A percentile compares a stretch with the other conserved stretches of the same genome.
Evolutionary conservation across 2,888 invertebrate genomes (phyloP).

Genomic region (Melinopterus prodromus): DNA sequence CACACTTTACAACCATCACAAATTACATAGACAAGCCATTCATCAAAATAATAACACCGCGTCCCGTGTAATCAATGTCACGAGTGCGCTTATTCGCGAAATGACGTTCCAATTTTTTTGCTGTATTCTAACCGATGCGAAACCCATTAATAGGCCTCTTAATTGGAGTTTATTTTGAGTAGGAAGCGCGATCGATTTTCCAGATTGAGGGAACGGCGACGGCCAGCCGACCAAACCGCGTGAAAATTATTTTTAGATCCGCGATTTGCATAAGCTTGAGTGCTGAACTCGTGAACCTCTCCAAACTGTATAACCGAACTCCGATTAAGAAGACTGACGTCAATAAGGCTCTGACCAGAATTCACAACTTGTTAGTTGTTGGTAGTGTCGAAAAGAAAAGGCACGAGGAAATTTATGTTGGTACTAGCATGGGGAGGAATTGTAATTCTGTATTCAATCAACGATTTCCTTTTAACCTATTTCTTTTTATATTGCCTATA

Average conservation of each 20-base stretch:
- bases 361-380: not conserved
- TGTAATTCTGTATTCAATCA: not conserved
- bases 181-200: not conserved
- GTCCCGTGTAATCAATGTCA: not conserved
- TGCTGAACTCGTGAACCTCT: not conserved
- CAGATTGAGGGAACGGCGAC: not conserved
- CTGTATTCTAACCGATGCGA: not conserved
- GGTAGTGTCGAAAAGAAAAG: not conserved
- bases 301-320: not conserved
- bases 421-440: not conserved
- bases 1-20: not conserved
- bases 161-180: constrained; percentile 4
- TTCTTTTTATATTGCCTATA: no score
- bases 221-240: not conserved
- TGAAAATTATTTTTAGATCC: not conserved
- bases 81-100: not conserved
- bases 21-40: not conserved
- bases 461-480: not conserved
- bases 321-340: not conserved
- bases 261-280: not conserved
- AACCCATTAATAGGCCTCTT: constrained; percentile 4
- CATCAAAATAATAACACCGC: not conserved
- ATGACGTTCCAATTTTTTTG: not conserved
- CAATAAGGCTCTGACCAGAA: not conserved
- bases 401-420: not conserved